A percentile compares a stretch with the other conserved stretches of the same genome.
phyloP scores from a whole-genome alignment of 2,113 vertebrate species.

The Caranx melampygus region DNA sequence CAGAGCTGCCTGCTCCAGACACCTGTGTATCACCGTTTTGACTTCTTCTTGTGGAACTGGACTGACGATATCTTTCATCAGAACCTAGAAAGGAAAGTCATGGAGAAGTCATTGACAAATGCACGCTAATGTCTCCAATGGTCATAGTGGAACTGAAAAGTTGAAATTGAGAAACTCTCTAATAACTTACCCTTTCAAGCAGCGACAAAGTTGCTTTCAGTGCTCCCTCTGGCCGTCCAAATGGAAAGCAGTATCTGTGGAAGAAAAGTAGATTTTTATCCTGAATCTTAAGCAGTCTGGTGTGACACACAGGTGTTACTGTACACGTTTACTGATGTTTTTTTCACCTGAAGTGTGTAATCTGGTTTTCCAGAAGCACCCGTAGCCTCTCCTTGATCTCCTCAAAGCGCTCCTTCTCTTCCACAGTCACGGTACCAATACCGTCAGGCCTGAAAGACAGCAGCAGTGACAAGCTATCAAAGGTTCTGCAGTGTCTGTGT shows the following conservation, averaged over 20 bases:
- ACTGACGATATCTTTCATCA: constrained; percentile 99
- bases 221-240: constrained; percentile 97
- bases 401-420: constrained; percentile 96
- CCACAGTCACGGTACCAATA: constrained; percentile 96
- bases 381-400: constrained; percentile 98
- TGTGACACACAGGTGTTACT: background rate
- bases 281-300: background rate
- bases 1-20: constrained; percentile 97
- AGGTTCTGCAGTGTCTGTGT: background rate
- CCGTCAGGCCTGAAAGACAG: constrained; percentile 91
- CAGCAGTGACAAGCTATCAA: background rate
- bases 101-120: background rate
- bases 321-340: constrained; percentile 4
- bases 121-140: no score
- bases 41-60: constrained; percentile 97
- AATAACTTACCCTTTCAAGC: constrained; percentile 91
- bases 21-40: constrained; percentile 96
- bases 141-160: no score
- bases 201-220: constrained; percentile 97
- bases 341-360: constrained; percentile 96
- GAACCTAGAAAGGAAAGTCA: constrained; percentile 86
- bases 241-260: constrained; percentile 97
- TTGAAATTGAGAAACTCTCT: background rate
- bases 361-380: constrained; percentile 97
- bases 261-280: background rate